These are phyloP conservation scores for Wasmannia auropunctata DNA, from an alignment of 1,140 invertebrate species.

Conservation along the genomic window DNA sequence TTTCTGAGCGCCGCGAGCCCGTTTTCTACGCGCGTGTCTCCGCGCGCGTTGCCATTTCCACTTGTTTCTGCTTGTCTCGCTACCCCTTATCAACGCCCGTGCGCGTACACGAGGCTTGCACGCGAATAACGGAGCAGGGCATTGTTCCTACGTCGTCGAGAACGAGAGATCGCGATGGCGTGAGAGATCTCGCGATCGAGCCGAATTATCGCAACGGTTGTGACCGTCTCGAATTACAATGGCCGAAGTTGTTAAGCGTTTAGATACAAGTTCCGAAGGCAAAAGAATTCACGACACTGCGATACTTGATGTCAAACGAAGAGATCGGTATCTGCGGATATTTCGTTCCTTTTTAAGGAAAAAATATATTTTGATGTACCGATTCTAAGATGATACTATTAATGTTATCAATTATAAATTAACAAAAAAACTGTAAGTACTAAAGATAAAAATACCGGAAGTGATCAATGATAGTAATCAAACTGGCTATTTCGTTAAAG, in stretches of 20 bases:
- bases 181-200: conserved; percentile 37
- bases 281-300: background rate
- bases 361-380: background rate
- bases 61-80: conserved; percentile 36
- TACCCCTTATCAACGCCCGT: conserved; percentile 12
- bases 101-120: conserved; percentile 18
- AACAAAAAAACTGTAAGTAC: background rate
- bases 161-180: conserved; percentile 37
- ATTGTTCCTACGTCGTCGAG: conserved; percentile 41
- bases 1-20: conserved; percentile 35
- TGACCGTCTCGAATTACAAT: conserved; percentile 14
- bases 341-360: background rate
- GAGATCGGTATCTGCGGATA: background rate
- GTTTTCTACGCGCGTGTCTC: conserved; percentile 47
- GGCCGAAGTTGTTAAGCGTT: background rate
- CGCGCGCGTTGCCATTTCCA: background rate
- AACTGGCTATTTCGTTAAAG: background rate
- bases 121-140: conserved; percentile 12
- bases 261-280: background rate
- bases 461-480: background rate
- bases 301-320: background rate
- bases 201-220: conserved; percentile 11
- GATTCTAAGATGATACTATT: background rate
- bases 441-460: background rate
- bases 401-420: background rate